Evolutionary conservation across 2,888 invertebrate genomes (phyloP), one percentile per base, ranked within the genome.

Genomic region (Lymantria dispar): DNA sequence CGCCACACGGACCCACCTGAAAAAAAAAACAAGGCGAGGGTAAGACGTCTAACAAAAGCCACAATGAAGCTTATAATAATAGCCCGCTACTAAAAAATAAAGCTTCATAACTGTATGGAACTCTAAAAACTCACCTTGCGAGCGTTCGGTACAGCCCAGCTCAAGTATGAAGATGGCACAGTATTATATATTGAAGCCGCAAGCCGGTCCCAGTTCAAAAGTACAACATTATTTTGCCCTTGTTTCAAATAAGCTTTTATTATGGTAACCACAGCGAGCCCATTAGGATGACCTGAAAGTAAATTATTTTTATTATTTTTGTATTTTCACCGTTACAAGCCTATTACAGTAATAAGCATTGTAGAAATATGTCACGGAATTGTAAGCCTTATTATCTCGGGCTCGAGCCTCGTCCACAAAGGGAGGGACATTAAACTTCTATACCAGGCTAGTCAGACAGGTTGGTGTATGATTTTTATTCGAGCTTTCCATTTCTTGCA

Each of bases 121-220:
- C n/a, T n/a, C n/a, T n/a, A 29, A 11, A 29, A 12, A 39, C 36
- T 52, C 64, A 89, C 89, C 81, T 77, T 71, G 53, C 78, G 70
- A 41, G 85, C 76, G 54, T 90, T 90, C n/a, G 90, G 89, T 9
- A 77, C 71, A n/a, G 88, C 90, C 80, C 82, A 85, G 49, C 71
- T 76, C 31, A 82, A 43, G 60, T 85, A 90, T 5, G 87, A 86
- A 31, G 58, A 67, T 7, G 77, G 55, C 14, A 85, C 51, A 50
- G 66, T 72, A 10, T 78, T 74, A 30, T 68, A 45, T 8, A 66
- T 59, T 10, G 70, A 45, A 1, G 87, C 81, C 31, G 89, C 90
- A 53, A 84, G 69, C 10, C 76, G 72, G 29, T 87, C 72, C 90
- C 90, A 90, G 62, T 89, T 83, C 41, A 90, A 64, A n/a, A 90